Evolutionary conservation across 2,797 vertebrate genomes (phyloP).

Genomic region (Sebastes wilsoni): DNA sequence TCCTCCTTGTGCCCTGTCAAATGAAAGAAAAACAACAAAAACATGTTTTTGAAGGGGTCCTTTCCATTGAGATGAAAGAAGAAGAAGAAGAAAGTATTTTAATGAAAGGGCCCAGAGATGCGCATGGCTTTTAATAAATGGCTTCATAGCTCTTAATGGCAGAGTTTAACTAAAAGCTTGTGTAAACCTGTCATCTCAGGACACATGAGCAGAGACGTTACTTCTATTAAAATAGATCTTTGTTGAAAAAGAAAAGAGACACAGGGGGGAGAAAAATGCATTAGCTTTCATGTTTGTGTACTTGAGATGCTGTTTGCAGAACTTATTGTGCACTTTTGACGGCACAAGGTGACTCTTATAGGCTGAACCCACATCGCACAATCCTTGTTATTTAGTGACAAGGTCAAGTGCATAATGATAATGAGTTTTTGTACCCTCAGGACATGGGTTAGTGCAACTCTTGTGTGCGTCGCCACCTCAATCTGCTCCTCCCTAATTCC

Average conservation of each 20-base stretch:
- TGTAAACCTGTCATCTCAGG: constrained; percentile 25
- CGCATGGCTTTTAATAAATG: constrained; percentile 36
- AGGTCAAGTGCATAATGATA: background rate
- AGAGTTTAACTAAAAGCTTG: constrained; percentile 27
- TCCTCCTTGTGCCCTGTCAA: background rate
- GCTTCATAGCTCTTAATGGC: constrained; percentile 12
- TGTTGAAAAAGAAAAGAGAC: background rate
- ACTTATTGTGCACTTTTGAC: constrained; percentile 4
- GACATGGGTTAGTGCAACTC: background rate
- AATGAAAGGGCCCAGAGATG: constrained; percentile 31
- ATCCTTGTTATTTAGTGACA: background rate
- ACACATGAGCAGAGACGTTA: background rate
- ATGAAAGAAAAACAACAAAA: constrained; percentile 23
- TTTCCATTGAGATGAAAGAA: constrained; percentile 7
- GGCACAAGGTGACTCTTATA: background rate
- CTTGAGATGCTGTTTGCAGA: constrained; percentile 11
- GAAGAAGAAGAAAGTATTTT: constrained; percentile 13
- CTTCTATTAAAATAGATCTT: background rate
- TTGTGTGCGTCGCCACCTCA: background rate
- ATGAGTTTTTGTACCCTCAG: background rate
- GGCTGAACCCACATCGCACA: background rate
- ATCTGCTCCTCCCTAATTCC: constrained; percentile 16
- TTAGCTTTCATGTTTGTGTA: constrained; percentile 22
- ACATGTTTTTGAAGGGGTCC: constrained; percentile 4
- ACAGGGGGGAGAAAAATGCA: background rate